Base-by-base conservation (phyloP, 1,140 invertebrate species). In the Caligus rogercresseyi region DNA sequence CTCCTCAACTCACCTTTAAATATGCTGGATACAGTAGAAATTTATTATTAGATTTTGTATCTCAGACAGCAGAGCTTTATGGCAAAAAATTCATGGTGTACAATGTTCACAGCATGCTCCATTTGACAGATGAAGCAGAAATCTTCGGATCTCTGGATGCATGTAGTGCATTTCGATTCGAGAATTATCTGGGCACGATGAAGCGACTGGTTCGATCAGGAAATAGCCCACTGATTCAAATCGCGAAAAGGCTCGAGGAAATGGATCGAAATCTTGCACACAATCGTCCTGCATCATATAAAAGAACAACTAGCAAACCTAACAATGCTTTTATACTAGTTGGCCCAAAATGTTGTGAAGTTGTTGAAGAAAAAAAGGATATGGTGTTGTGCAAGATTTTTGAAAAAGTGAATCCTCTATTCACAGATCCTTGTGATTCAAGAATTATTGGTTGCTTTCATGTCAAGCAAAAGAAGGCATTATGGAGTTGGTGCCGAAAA, bases 31-130 rank as follows among this genome's bases (percentile, higher is more conserved):
- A 58, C 25, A 16, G 25, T 52, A 14, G 43, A 14, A 19, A 64
- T 1, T 56, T 54, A n/a, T 24, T 71, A 16, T 7, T 26, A 16
- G 23, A 59, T 13, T 72, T 72, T 70, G 69, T 73, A 20, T 21
- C 59, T 25, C 52, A 68, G 13, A 51, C 57, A 55, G 21, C 43
- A 51, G 16, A 64, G 19, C 25, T 71, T 2, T 72, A 72, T 66
- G 68, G 68, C 3, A 63, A 63, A 23, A 57, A 68, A 11, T 62
- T 71, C 14, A 14, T 68, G 15, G 68, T 70, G 11, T 73, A 73
- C 53, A 72, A 73, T 69, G 69, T 71, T 11, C 71, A 72, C 66
- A 20, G 62, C 16, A 55, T 72, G 23, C 56, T 70, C 54, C 71
- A 72, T 62, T 60, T 72, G 18, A 56, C 69, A 24, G 63, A 66